Evolutionary conservation across 1,140 invertebrate species (phyloP).

Genomic region (Zaprionus inermis): DNA sequence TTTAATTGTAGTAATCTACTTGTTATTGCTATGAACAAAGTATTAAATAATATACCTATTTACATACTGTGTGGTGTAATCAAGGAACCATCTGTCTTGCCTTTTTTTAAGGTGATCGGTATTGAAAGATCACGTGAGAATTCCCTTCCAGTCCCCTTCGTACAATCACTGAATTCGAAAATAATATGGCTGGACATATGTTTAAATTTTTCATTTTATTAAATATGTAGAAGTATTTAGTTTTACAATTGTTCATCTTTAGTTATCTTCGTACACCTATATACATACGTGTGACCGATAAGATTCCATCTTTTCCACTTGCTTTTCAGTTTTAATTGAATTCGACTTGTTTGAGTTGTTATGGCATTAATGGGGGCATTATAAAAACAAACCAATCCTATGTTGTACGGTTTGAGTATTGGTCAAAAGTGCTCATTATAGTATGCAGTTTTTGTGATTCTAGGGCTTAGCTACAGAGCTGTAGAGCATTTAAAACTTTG

Average conservation of each 20-base stretch:
- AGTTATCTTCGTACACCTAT: slow-evolving; percentile 51
- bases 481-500: neutral
- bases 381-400: slow-evolving; percentile 27
- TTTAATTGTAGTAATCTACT: slow-evolving; percentile 57
- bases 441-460: slow-evolving; percentile 23
- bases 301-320: slow-evolving; percentile 31
- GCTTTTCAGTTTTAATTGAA: slow-evolving; percentile 40
- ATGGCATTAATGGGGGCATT: slow-evolving; percentile 41
- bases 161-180: neutral
- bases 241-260: slow-evolving; percentile 58
- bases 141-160: too few species aligned
- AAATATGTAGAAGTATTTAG: slow-evolving; percentile 61
- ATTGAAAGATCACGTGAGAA: neutral
- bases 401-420: slow-evolving; percentile 26
- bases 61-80: slow-evolving; percentile 38
- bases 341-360: slow-evolving; percentile 33
- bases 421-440: slow-evolving; percentile 34
- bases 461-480: slow-evolving; percentile 3
- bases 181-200: neutral
- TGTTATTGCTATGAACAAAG: slow-evolving; percentile 60
- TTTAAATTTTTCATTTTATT: slow-evolving; percentile 51
- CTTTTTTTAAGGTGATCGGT: neutral
- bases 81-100: neutral
- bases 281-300: slow-evolving; percentile 40
- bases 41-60: slow-evolving; percentile 61